Base-by-base conservation (phyloP, 1,140 invertebrate genomes). In the Calosoma granatense region DNA sequence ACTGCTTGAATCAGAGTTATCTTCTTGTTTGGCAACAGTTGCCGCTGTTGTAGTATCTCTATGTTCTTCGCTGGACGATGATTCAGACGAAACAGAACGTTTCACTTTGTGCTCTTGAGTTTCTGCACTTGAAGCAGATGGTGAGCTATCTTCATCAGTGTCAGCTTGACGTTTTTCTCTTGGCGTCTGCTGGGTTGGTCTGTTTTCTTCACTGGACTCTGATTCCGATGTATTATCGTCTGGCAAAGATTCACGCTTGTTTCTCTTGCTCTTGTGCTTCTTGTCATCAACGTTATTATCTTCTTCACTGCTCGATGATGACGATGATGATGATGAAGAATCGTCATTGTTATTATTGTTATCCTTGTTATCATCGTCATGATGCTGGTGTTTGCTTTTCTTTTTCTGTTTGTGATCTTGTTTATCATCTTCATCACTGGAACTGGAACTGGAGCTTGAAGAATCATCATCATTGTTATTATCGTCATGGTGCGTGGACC, bases 351-450 rank as follows among this genome's bases (percentile, higher is more conserved):
- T 17, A 17, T 47, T 17, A 47, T 47, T 17, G 15, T 47, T 17
- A 47, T 47, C 41, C 4, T 30, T 14, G 14, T 30, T 14, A 30
- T 30, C 26, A 30, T 30, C 14, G 26, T 30, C 26, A 30, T 30
- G 4, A 53, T 39, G 47, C 15, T n/a, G n/a, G 41, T 57, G 17
- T 43, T 52, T 19, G 23, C 19, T 1, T 30, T 17, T 12, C 21
- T 30, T 30, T 52, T 56, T 15, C 53, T 55, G 56, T 21, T 55
- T 9, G 2, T 17, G n/a, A 21, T 55, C 22, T 22, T 57, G 14
- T 3, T 26, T 30, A 17, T 57, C 51, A 53, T 59, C 54, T 22
- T 59, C 23, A 51, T 60, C 41, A 19, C 56, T 20, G 26, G 41
- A 39, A 55, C 52, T 56, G 39, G n/a, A 39, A 14, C 23, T 20